Base-by-base conservation (phyloP, 2,113 vertebrate species). In the Brachypteracias leptosomus region DNA sequence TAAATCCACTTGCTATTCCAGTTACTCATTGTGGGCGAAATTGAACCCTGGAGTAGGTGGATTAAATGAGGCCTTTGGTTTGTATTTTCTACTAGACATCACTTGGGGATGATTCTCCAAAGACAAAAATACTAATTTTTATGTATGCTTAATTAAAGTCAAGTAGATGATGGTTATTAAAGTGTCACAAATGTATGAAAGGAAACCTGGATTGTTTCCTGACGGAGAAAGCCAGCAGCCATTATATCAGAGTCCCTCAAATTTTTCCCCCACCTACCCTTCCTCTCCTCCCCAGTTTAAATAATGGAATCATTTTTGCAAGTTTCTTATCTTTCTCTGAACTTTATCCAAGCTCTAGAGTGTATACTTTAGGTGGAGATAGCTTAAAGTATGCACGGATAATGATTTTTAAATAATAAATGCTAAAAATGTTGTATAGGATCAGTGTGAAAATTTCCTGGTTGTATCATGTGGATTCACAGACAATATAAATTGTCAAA, bases 11-110 rank as follows among this genome's bases (percentile, higher is more conserved):
- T 87, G 89, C 63, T 81, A 46, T 92, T 88, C 67, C 74, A 92
- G 80, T 90, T 87, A 62, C 22, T 2, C 26, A 4, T 68, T 86
- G 88, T 93, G 89, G 91, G 85, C 13, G 8, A 75, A 87, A 93
- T 67, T 74, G 71, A 92, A 71, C 67, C 46, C 71, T 90, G 82
- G 82, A 90, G 67, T 92, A 89, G 87, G 92, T 88, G 93, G 75
- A 90, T 84, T 95, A 96, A 97, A 79, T 95, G 73, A 79, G 75
- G 88, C 91, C 62, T 94, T 96, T 88, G 90, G 89, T 93, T 86
- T 94, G 40, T 88, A 40, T 95, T 89, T 95, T 74, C 17, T 93
- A 4, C 21, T 75, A 79, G 85, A 72, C 61, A 20, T 93, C 70
- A 15, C 82, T 93, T 82, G 93, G 73, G 52, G 40, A 89, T 90